Conservation (phyloP, 2,888 invertebrate genomes). For the Dysmachus trigonus region DNA sequence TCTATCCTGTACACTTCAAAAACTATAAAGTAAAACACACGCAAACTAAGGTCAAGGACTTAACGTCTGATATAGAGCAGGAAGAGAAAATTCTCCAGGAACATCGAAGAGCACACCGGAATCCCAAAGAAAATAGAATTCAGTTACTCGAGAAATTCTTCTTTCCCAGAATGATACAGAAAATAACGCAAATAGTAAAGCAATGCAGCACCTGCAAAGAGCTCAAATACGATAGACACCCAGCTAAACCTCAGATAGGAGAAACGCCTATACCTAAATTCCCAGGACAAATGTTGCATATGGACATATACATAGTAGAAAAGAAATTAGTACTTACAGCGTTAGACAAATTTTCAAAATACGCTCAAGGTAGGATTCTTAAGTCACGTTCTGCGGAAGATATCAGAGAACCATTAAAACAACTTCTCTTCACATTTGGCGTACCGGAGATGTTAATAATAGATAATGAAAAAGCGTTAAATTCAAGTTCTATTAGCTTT, state of each 20-base stretch:
- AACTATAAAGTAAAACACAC: neutral
- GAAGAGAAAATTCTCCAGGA: neutral
- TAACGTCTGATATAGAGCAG: neutral
- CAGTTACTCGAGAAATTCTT: constrained; percentile 18
- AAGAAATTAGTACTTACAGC: neutral
- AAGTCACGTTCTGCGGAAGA: neutral
- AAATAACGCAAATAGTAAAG: neutral
- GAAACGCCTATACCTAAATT: no score
- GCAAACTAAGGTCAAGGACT: neutral
- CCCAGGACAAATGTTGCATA: no score
- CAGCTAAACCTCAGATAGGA: neutral
- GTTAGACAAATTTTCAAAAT: neutral
- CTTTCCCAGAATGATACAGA: neutral
- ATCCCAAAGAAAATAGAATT: neutral
- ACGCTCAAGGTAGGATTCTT: neutral
- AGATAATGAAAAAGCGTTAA: neutral
- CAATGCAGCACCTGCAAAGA: neutral
- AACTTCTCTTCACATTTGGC: neutral
- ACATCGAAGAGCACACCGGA: neutral
- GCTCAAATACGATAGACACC: constrained; percentile 45
- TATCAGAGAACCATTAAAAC: neutral
- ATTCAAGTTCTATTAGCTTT: neutral
- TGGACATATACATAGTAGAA: neutral
- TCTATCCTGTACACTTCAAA: neutral
- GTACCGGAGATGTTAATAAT: neutral